phyloP scores from a whole-genome alignment of 2,113 vertebrate genomes.

The Dicentrarchus labrax region DNA sequence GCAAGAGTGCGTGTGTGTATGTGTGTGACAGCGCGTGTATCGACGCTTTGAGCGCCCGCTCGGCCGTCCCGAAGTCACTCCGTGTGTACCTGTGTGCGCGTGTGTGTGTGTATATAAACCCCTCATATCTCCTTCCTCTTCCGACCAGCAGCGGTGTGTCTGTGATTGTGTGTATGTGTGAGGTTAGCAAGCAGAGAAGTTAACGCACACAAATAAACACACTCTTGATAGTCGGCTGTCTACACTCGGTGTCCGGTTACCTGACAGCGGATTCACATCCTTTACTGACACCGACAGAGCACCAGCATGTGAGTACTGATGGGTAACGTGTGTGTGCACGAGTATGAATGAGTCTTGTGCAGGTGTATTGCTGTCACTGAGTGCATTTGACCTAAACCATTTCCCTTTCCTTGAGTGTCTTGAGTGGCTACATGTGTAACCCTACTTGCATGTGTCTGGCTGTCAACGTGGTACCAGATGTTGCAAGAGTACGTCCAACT shows the following conservation, averaged over 20 bases:
- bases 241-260: constrained; percentile 75
- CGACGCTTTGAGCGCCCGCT: constrained; percentile 32
- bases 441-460: background rate
- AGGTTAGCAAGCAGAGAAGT: constrained; percentile 46
- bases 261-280: constrained; percentile 59
- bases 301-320: constrained; percentile 77
- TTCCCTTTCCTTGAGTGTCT: background rate
- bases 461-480: constrained; percentile 27
- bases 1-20: constrained; percentile 6
- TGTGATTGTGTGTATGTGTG: constrained; percentile 27
- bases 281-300: constrained; percentile 47
- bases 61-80: constrained; percentile 59
- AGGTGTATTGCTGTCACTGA: constrained; percentile 20
- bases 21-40: constrained; percentile 40
- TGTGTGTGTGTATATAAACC: constrained; percentile 27
- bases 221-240: constrained; percentile 48
- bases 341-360: background rate
- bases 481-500: background rate
- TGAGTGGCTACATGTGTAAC: background rate
- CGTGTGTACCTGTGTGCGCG: background rate
- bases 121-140: constrained; percentile 34
- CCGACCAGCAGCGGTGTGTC: constrained; percentile 20
- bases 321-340: background rate
- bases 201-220: constrained; percentile 42
- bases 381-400: constrained; percentile 10